Evolutionary conservation across 2,888 invertebrate species (phyloP).

Genomic region (Glomeris marginata): DNA sequence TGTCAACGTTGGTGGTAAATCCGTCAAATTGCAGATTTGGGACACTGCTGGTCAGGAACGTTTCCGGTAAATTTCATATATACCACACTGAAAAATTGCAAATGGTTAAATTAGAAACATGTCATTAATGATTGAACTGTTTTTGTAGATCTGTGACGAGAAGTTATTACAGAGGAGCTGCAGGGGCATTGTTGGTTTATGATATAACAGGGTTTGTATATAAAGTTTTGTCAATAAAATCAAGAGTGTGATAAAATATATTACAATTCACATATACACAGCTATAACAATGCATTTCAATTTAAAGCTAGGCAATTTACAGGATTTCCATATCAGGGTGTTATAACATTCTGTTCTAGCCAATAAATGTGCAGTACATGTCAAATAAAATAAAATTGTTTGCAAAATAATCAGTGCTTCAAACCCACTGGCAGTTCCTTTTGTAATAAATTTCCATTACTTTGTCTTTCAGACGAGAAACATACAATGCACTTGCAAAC

Average conservation of each 20-base stretch:
- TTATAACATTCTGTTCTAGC: no score
- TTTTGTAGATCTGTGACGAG: slow-evolving; percentile 46
- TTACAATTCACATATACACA: no score
- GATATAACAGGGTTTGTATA: slow-evolving; percentile 28
- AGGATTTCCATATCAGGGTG: no score
- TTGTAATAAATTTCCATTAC: no score
- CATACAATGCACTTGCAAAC: slow-evolving; percentile 38
- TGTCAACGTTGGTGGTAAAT: slow-evolving; percentile 63
- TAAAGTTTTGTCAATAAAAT: no score
- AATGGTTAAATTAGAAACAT: slow-evolving; percentile 11
- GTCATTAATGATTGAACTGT: slow-evolving; percentile 1
- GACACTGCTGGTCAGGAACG: slow-evolving; percentile 43
- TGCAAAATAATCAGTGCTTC: no score
- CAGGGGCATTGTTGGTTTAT: slow-evolving; percentile 37
- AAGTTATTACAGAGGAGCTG: slow-evolving; percentile 53
- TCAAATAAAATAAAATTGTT: no score
- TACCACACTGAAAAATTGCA: background rate
- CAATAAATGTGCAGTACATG: no score
- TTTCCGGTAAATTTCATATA: slow-evolving; percentile 26
- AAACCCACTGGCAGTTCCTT: no score
- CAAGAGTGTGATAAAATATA: no score
- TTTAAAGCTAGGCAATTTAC: no score
- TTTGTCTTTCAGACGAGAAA: slow-evolving; percentile 31
- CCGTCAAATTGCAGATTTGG: slow-evolving; percentile 68
- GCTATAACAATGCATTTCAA: no score